Base-by-base conservation (phyloP, 2,888 invertebrate genomes). In the Sarcophaga caerulescens region DNA sequence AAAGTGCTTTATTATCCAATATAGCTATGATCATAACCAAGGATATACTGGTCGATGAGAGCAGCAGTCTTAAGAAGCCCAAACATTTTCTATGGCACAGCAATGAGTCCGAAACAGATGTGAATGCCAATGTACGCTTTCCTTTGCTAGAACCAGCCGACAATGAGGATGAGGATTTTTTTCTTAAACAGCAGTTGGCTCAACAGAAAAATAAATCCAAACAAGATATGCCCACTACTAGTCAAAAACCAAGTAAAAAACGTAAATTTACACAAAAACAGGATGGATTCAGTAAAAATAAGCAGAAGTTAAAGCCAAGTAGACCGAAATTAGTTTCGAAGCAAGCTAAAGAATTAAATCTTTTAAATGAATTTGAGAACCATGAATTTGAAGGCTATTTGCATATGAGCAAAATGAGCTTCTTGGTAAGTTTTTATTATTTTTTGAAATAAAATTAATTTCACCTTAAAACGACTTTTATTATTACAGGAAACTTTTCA, bases 1-100 rank as follows among this genome's bases (percentile, higher is more conserved):
- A 92, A 84, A 90, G 90, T 59, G 92, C 91, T 10, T 84, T 93
- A 8, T 87, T 93, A 66, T 89, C 91, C 19, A 93, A 93, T 85
- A 91, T 93, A n/a, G 90, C 93, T 3, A 90, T 92, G 62, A 92
- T 93, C 75, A 88, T 93, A 14, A 90, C 91, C 11, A 93, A 93
- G 84, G 93, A 93, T 80, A 82, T 92, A 25, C 88, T 91, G 3
- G 89, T 92, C 25, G 92, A 93, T 87, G 90, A 91, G 25, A 82
- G 81, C 63, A 88, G 87, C 25, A 88, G 87, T 45, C 87, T 83
- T 25, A 87, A 88, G n/a, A 60, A 84, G 23, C 62, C 87, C 1
- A 75, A 66, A 69, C 83, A 80, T 45, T 81, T 74, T 57, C n/a
- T 82, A 62, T 73, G 85, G 45, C 79, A 85, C 59, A n/a, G 21